Percentiles rank a stretch among this genome's conserved stretches.
These are phyloP conservation scores for Apodemia zela DNA, from an alignment of 2,888 invertebrate genomes.

Conservation along the genomic window DNA sequence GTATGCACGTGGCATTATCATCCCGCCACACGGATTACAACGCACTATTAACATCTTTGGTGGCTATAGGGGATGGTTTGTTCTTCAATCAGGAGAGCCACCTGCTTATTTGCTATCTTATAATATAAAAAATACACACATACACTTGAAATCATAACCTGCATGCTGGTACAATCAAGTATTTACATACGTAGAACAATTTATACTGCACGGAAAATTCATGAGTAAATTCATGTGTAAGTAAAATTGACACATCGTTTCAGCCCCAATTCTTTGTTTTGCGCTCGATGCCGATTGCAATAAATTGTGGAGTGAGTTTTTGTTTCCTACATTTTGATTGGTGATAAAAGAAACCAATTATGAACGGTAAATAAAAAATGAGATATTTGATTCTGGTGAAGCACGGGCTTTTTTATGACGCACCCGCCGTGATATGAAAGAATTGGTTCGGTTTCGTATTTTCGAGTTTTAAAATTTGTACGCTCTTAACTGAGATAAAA, in stretches of 20 bases:
- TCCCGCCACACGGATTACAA: no score
- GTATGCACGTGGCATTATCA: no score
- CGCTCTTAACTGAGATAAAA: no score
- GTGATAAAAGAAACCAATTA: conserved; percentile 13
- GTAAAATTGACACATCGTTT: conserved; percentile 16
- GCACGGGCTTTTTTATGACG: background rate
- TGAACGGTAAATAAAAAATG: conserved; percentile 12
- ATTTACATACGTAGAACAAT: no score
- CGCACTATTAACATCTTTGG: no score
- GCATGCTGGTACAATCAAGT: background rate
- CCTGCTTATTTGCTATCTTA: no score
- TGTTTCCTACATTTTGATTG: conserved; percentile 30
- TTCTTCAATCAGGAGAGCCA: no score
- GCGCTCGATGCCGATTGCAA: conserved; percentile 30
- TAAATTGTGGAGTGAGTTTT: conserved; percentile 35
- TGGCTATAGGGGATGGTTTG: no score
- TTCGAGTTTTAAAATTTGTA: conserved; percentile 12
- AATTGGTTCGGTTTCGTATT: background rate
- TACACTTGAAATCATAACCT: no score
- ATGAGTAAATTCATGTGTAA: conserved; percentile 18
- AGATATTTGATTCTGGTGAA: conserved; percentile 3
- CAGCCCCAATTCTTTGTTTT: conserved; percentile 24
- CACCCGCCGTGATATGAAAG: background rate
- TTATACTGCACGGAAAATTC: background rate
- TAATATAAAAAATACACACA: no score